These are phyloP conservation scores for Altica lythri DNA, from an alignment of 2,888 invertebrate species.

Conservation along the genomic window DNA sequence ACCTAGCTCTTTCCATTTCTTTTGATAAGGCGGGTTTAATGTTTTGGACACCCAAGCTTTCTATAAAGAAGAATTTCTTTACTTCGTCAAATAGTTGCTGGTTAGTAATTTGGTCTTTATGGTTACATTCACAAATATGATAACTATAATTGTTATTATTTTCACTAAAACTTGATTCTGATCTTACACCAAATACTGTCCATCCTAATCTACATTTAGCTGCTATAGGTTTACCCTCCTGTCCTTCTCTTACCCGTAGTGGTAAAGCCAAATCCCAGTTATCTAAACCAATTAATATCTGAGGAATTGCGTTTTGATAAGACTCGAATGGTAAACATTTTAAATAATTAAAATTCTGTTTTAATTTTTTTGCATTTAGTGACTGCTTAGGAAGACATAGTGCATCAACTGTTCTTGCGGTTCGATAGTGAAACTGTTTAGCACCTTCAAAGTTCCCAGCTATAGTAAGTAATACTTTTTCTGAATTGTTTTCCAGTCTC, in stretches of 20 bases:
- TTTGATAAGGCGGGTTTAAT: constrained; percentile 6
- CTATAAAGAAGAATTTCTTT: constrained; percentile 22
- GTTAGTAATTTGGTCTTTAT: constrained; percentile 2
- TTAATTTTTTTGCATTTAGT: constrained; percentile 1
- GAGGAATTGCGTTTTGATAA: constrained; percentile 10
- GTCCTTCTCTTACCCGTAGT: constrained; percentile 20
- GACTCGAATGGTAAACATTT: constrained; percentile 8
- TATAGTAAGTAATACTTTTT: constrained; percentile 7
- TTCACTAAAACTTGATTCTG: background rate
- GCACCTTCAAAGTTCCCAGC: constrained; percentile 3
- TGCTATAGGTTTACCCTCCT: constrained; percentile 27
- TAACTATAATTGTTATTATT: constrained; percentile 7
- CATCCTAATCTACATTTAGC: constrained; percentile 36
- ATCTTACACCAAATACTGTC: constrained; percentile 16
- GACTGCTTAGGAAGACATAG: no score
- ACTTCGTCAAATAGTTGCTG: constrained; percentile 13
- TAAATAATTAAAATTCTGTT: background rate
- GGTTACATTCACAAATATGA: constrained; percentile 1
- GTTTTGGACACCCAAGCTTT: constrained; percentile 23
- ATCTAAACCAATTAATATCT: no score
- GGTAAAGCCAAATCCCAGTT: constrained; percentile 20
- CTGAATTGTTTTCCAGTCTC: constrained; percentile 1
- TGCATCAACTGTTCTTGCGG: no score
- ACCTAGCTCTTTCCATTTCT: constrained; percentile 25
- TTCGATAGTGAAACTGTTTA: constrained; percentile 2